Evolutionary conservation across 2,113 vertebrate species (phyloP), one percentile per base, ranked within the genome.

Genomic region (Callaeas wilsoni): DNA sequence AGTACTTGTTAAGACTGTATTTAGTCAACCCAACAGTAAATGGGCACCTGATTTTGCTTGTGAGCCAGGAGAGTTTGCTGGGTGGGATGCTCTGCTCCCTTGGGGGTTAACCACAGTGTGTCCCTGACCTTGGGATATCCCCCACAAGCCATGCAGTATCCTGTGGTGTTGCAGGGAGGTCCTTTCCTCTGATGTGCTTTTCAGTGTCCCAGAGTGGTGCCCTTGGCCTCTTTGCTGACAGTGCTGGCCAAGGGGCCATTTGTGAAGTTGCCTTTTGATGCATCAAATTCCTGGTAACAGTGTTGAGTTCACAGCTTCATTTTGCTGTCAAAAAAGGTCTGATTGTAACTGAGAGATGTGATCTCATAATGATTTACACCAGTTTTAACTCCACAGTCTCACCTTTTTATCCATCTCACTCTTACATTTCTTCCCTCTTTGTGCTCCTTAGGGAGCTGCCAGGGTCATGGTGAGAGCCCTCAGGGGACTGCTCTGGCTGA

Each of bases 161-260:
- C 33, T 16, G 5, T n/a, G 49, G 16, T 78, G 23, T 76, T 76
- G 23, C 32, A 71, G 60, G 42, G 78, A 62, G 33, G 19, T 68
- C 17, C 29, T 76, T 74, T 62, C 44, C 87, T 63, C 37, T 89
- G 22, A 32, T 74, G 26, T 55, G 29, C 23, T 77, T 73, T 75
- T 44, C 4, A 9, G 9, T 65, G 42, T 52, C 25, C 41, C 3
- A 0, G 8, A 22, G 44, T 7, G 30, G 7, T 78, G 56, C 32
- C 53, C 41, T 81, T 81, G n/a, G 47, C 32, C 47, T 78, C 57
- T 84, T 46, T 68, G 56, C 59, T 84, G 50, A 13, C 44, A 39
- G 25, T 0, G 0, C 0, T 30, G 55, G 47, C 69, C 23, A 23
- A 11, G 21, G 27, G 27, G 46, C 49, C 4, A 0, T 62, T 62